Evolutionary conservation across 1,140 invertebrate species (phyloP).

Genomic region (Chrysomallon squamiferum): DNA sequence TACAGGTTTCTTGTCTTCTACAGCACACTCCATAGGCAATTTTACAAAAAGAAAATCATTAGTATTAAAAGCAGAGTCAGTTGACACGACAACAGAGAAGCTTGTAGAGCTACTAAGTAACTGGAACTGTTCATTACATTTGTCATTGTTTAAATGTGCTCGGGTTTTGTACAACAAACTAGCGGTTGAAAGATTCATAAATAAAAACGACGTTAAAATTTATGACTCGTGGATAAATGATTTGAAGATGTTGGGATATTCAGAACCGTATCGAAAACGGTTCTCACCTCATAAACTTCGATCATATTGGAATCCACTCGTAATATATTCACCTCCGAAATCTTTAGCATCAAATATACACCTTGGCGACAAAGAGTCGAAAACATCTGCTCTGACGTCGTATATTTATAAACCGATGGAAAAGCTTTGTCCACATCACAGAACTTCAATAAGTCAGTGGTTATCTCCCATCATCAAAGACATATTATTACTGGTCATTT

Average conservation of each 20-base stretch:
- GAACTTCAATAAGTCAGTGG: not conserved
- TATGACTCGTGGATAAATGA: not conserved
- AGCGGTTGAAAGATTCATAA: not conserved
- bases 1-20: not conserved
- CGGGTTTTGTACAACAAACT: not conserved
- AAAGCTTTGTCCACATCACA: not conserved
- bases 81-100: not conserved
- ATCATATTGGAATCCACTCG: not conserved
- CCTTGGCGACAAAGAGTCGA: not conserved
- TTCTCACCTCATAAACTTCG: no score
- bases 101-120: not conserved
- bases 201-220: not conserved
- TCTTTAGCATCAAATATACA: not conserved
- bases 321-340: not conserved
- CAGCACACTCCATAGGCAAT: not conserved
- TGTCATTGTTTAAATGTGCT: not conserved
- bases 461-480: not conserved
- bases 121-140: not conserved
- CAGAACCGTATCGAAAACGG: not conserved
- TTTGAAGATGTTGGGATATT: not conserved
- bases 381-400: not conserved
- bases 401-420: not conserved
- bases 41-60: no score
- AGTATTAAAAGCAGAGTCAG: not conserved
- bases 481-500: constrained; percentile 1